These are phyloP conservation scores for Leptobrachium leishanense DNA, from an alignment of 2,113 vertebrate species.

Conservation along the genomic window DNA sequence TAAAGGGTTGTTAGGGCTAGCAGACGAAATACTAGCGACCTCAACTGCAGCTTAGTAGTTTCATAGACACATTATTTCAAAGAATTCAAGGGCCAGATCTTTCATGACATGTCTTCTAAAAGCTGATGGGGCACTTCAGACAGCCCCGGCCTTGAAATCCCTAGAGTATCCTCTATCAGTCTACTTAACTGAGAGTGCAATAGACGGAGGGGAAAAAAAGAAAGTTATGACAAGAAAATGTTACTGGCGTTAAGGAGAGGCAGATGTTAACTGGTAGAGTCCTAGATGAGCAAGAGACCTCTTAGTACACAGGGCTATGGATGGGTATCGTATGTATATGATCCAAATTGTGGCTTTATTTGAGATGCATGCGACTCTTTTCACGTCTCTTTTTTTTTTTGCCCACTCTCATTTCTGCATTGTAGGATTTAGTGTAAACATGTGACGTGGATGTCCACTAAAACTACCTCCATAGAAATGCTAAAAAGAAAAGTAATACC, in stretches of 20 bases:
- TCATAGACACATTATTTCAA: slow-evolving; percentile 41
- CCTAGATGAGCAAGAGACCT: too few relatives aligned
- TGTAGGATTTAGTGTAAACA: too few relatives aligned
- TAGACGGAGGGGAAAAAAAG: slow-evolving; percentile 22
- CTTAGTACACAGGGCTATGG: too few relatives aligned
- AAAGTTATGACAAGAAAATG: slow-evolving; percentile 13
- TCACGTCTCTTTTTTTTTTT: too few relatives aligned
- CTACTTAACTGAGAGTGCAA: slow-evolving; percentile 39
- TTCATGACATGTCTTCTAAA: slow-evolving; percentile 44
- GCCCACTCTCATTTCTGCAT: too few relatives aligned
- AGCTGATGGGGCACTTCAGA: slow-evolving; percentile 47
- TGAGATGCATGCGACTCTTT: too few relatives aligned
- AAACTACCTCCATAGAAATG: too few relatives aligned
- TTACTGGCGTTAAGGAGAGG: slow-evolving; percentile 13
- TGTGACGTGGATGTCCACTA: too few relatives aligned
- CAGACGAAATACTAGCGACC: slow-evolving; percentile 19
- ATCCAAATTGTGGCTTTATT: too few relatives aligned
- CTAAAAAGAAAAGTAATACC: too few relatives aligned
- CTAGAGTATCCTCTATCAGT: slow-evolving; percentile 38
- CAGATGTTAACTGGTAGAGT: background rate
- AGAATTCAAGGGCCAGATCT: slow-evolving; percentile 31
- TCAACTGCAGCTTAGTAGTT: slow-evolving; percentile 12
- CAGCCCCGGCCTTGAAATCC: slow-evolving; percentile 29
- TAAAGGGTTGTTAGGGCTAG: background rate
- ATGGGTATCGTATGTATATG: too few relatives aligned